These are phyloP conservation scores for Cyaniris semiargus DNA, from an alignment of 2,888 invertebrate genomes.

Conservation along the genomic window DNA sequence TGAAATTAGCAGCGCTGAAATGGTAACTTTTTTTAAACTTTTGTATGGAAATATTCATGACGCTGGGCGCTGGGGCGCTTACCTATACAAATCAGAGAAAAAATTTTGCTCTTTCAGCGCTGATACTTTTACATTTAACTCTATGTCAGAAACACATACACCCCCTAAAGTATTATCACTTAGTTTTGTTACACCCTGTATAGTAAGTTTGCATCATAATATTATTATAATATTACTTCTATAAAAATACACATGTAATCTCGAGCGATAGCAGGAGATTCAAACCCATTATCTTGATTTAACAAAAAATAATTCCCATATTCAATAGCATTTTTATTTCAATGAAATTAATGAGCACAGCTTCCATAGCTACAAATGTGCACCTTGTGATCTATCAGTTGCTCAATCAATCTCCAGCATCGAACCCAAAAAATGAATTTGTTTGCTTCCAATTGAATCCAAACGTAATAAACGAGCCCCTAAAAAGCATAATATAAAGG, in stretches of 20 bases:
- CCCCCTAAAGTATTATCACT: no score
- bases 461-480: constrained; percentile 73
- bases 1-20: no score
- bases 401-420: constrained; percentile 65
- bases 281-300: background rate
- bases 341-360: constrained; percentile 34
- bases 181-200: no score
- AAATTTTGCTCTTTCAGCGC: no score
- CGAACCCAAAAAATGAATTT: constrained; percentile 69
- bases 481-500: constrained; percentile 61
- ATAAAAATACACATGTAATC: background rate
- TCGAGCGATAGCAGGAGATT: background rate
- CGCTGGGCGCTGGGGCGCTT: no score
- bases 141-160: no score
- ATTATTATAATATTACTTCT: no score
- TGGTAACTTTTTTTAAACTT: no score
- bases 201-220: no score
- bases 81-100: no score
- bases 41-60: no score
- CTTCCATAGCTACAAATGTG: constrained; percentile 59
- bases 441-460: constrained; percentile 72
- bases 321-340: constrained; percentile 23
- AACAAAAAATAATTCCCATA: background rate
- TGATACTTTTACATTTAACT: no score
- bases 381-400: constrained; percentile 64